Base-by-base conservation (phyloP, 2,113 vertebrate genomes). In the Corvus cornix region DNA sequence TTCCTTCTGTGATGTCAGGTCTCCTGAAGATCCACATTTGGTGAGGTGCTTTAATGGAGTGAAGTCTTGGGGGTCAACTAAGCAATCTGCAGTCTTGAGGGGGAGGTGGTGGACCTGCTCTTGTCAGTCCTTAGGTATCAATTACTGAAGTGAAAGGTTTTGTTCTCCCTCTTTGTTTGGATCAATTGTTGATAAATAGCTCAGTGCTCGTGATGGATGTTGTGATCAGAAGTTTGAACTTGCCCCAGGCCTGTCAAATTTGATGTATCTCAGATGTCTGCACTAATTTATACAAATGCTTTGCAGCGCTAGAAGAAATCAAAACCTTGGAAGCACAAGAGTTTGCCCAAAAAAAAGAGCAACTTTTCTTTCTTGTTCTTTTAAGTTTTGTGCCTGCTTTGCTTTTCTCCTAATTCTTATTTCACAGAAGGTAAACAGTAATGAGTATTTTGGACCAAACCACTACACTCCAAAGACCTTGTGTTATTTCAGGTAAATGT, bases 141-240 rank as follows among this genome's bases (percentile, higher is more conserved):
- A 89, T 94, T 81, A 74, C 64, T 56, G 43, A 39, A 89, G 68
- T 56, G 52, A 90, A 84, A 81, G 89, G 89, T 81, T 95, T 89
- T 93, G 64, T 87, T 90, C 76, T 89, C 94, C 39, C 44, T 51
- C 73, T 92, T 89, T 78, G 83, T 87, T 95, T 90, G 21, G 15
- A 94, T 95, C 94, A 95, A 20, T 64, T 51, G 91, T 41, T 96
- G 95, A 95, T 95, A 86, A 96, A 95, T 96, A 87, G 95, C 93
- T 95, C 68, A 56, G 93, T 41, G 76, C 86, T 64, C 67, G 72
- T 95, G 94, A 97, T 96, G 94, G 89, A 97, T 96, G 91, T 56
- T 58, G 94, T 75, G 89, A 95, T 92, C 93, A 93, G 83, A 81
- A 93, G 84, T 84, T 74, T 95, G 95, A 95, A 90, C 89, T 91